Percentiles rank a stretch among this genome's conserved stretches.
phyloP scores from a whole-genome alignment of 2,888 invertebrate species.

The Brachyopa scutellaris region DNA sequence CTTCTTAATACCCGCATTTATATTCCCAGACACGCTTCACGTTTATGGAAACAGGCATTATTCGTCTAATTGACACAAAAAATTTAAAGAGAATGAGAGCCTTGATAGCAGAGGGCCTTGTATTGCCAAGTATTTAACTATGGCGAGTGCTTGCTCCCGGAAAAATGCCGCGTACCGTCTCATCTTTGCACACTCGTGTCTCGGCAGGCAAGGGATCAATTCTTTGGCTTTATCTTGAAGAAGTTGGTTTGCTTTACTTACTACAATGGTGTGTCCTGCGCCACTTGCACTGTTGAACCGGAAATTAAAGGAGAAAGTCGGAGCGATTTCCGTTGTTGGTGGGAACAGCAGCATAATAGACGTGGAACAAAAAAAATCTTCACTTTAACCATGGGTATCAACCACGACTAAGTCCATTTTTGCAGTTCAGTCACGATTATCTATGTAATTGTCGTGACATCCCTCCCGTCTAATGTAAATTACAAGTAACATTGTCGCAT shows the following conservation, averaged over 20 bases:
- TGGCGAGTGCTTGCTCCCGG: conserved; percentile 49
- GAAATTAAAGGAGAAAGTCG: conserved; percentile 64
- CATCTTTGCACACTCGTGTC: conserved; percentile 3
- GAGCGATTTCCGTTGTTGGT: conserved; percentile 38
- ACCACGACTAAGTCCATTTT: conserved; percentile 4
- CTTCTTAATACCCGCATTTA: conserved; percentile 64
- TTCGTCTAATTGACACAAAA: conserved; percentile 66
- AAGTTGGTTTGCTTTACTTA: conserved; percentile 44
- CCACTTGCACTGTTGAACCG: conserved; percentile 34
- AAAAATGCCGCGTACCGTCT: conserved; percentile 32
- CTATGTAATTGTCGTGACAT: conserved; percentile 64
- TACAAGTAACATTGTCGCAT: conserved; percentile 55
- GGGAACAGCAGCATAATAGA: conserved; percentile 2
- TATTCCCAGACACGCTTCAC: conserved; percentile 66
- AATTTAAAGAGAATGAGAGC: conserved; percentile 22
- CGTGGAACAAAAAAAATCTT: conserved; percentile 14
- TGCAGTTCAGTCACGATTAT: conserved; percentile 59
- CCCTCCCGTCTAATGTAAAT: conserved; percentile 22
- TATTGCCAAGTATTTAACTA: conserved; percentile 62
- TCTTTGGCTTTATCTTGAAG: too few species aligned
- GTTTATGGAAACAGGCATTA: conserved; percentile 63
- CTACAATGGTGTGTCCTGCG: conserved; percentile 29
- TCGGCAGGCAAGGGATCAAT: too few species aligned
- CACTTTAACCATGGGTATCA: not conserved
- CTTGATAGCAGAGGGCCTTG: conserved; percentile 41